These are phyloP conservation scores for Zaprionus lineosus DNA, from an alignment of 2,888 invertebrate species.

Conservation along the genomic window DNA sequence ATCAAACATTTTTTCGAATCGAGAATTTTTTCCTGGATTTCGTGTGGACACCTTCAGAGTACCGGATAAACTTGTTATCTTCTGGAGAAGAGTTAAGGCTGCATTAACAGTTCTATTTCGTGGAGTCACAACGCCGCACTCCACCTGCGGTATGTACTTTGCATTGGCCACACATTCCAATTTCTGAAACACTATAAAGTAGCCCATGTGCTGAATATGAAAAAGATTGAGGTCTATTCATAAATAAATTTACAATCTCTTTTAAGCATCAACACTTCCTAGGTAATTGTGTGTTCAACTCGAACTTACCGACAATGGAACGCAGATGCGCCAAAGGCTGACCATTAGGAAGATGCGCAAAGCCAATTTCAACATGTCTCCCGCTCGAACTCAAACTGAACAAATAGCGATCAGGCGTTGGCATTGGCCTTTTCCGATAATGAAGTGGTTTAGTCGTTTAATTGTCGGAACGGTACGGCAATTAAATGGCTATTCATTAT, in stretches of 20 bases:
- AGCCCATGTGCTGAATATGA: conserved; percentile 36
- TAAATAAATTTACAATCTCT: neutral
- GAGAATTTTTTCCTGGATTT: conserved; percentile 21
- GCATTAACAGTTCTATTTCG: conserved; percentile 33
- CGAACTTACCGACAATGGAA: conserved; percentile 33
- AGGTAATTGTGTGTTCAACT: neutral
- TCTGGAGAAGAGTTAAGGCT: conserved; percentile 21
- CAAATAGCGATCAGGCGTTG: conserved; percentile 20
- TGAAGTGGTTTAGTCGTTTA: conserved; percentile 45
- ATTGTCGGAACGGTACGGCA: conserved; percentile 46
- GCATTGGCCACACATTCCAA: conserved; percentile 49
- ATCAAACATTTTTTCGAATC: conserved; percentile 41
- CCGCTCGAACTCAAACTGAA: conserved; percentile 16
- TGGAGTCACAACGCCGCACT: conserved; percentile 38
- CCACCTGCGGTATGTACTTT: conserved; percentile 24
- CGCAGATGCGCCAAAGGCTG: conserved; percentile 7
- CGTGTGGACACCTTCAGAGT: conserved; percentile 44
- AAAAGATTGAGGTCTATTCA: neutral
- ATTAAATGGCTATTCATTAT: conserved; percentile 36
- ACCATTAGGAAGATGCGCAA: conserved; percentile 23
- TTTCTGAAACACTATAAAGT: conserved; percentile 36
- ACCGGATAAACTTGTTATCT: conserved; percentile 19
- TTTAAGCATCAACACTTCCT: too few species aligned
- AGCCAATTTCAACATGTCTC: conserved; percentile 24
- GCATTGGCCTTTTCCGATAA: conserved; percentile 48